Base-by-base conservation (phyloP, 1,140 invertebrate genomes). In the Sipha flava region DNA sequence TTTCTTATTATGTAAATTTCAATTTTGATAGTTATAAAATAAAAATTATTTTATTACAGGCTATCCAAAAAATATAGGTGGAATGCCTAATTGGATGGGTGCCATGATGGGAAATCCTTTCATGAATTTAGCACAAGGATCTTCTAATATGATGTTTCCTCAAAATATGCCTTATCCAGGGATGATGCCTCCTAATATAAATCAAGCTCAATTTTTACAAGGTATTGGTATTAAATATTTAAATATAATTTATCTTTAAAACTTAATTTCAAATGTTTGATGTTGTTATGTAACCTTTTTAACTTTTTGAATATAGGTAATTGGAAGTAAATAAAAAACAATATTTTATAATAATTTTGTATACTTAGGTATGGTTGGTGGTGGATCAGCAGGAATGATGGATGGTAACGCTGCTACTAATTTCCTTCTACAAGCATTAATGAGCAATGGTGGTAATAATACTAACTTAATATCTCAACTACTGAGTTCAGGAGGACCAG, bases 81-180 rank as follows among this genome's bases (percentile, higher is more conserved):
- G 37, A 26, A 59, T 77, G 73, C 14, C 54, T 7, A 73, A 73
- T 77, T 77, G 73, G 73, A 77, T 77, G 73, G 73, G 73, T 31
- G 49, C 73, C 18, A 77, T 77, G 73, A 77, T 77, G 73, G 49
- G 49, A 57, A 77, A 77, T 57, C 73, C 73, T 59, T 77, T 77
- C 4, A 40, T 77, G 34, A 77, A 59, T 77, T 57, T 77, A 21
- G 73, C 73, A 12, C 73, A 77, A 77, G 73, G 73, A 26, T 57
- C 73, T 59, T 77, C 73, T 26, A 77, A 77, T 59, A 77, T 77
- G 73, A 77, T 77, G 73, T 77, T 77, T 5, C 31, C 73, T n/a
- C 73, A 57, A 43, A 77, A 77, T 57, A 77, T 77, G 73, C 52
- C 73, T 43, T 77, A 77, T 59, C 73, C 73, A 23, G 73, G 73